Percentiles rank a stretch among this genome's conserved stretches.
phyloP scores from a whole-genome alignment of 2,113 vertebrate species.

The Dermatemys mawii region DNA sequence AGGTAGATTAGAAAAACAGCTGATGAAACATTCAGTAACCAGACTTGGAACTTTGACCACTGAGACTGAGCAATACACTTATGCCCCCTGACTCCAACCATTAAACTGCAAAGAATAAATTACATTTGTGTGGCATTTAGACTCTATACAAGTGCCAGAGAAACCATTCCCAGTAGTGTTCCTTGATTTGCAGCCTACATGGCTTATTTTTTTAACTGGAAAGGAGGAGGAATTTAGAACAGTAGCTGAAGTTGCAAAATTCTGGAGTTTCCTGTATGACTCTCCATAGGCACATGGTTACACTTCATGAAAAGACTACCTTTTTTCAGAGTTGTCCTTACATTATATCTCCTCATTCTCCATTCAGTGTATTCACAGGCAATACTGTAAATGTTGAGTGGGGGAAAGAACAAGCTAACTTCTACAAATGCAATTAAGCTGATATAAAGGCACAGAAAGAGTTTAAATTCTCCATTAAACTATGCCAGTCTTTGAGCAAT shows the following conservation, averaged over 20 bases:
- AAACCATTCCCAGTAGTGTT: not conserved
- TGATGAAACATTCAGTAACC: not conserved
- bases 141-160: not conserved
- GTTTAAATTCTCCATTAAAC: not conserved
- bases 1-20: not conserved
- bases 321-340: not conserved
- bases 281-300: not conserved
- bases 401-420: not conserved
- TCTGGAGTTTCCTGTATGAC: accelerated
- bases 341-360: not conserved
- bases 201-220: not conserved
- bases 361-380: not conserved
- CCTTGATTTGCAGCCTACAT: not conserved
- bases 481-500: not conserved
- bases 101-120: not conserved
- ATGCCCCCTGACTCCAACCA: not conserved
- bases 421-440: not conserved
- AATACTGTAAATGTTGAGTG: accelerated
- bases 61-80: not conserved
- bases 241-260: not conserved
- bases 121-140: not conserved
- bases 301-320: not conserved
- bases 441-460: not conserved
- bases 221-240: not conserved
- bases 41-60: not conserved